A percentile compares a stretch with the other conserved stretches of the same genome.
Conservation (phyloP, 1,140 invertebrate species). For the Panonychus citri region DNA sequence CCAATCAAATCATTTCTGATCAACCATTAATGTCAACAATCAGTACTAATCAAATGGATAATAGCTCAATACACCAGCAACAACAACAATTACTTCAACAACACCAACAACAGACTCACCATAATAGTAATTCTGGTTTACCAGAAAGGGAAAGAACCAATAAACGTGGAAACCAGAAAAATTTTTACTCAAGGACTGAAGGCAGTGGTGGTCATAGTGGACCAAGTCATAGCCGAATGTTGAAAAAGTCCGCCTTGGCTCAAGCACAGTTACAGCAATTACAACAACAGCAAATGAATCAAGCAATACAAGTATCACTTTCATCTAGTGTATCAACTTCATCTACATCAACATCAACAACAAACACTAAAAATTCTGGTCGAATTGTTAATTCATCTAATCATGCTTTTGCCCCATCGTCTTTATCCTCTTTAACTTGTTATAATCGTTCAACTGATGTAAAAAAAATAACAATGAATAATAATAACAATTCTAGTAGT, state of each 20-base stretch:
- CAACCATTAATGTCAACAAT: no score
- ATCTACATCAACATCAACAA: not conserved
- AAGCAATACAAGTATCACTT: not conserved
- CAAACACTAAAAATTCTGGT: not conserved
- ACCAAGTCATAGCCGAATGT: not conserved
- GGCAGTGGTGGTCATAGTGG: not conserved
- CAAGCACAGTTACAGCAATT: no score
- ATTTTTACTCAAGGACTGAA: not conserved
- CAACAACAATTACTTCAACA: not conserved
- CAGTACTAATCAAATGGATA: no score
- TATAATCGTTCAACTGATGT: no score
- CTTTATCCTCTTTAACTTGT: not conserved
- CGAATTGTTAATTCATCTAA: not conserved
- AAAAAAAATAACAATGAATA: no score
- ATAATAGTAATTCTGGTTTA: not conserved
- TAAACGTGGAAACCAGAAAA: not conserved
- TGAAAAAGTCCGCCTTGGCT: not conserved
- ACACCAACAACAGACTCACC: not conserved
- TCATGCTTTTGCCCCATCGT: not conserved
- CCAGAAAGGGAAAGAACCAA: not conserved
- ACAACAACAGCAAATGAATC: not conserved
- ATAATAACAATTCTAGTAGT: no score
- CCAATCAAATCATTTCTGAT: not conserved
- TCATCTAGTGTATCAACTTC: not conserved
- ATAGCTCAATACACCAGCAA: not conserved